Evolutionary conservation across 2,888 invertebrate species (phyloP).

Genomic region (Papilio gigon): DNA sequence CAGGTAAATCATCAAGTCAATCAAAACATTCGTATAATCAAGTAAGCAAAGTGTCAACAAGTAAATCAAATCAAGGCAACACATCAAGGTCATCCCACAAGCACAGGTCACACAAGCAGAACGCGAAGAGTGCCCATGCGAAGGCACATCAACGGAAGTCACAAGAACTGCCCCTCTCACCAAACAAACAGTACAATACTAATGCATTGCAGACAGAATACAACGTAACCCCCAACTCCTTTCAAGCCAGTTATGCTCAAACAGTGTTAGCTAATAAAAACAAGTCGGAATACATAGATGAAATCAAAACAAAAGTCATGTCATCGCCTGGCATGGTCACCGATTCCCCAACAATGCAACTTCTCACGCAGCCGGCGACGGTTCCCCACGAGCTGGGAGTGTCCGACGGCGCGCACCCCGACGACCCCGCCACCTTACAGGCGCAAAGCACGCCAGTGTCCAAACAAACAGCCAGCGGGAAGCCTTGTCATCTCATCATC

Average conservation of each 20-base stretch:
- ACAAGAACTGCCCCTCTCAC: slow-evolving; percentile 61
- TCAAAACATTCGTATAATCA: slow-evolving; percentile 80
- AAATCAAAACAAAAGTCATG: slow-evolving; percentile 64
- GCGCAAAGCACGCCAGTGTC: slow-evolving; percentile 61
- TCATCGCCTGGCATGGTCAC: slow-evolving; percentile 64
- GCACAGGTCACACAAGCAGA: slow-evolving; percentile 61
- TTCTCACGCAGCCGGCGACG: slow-evolving; percentile 68
- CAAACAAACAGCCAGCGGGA: slow-evolving; percentile 61
- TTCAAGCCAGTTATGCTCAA: slow-evolving; percentile 78
- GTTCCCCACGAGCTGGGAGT: slow-evolving; percentile 67
- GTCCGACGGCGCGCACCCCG: slow-evolving; percentile 62
- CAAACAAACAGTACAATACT: slow-evolving; percentile 63
- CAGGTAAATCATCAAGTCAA: slow-evolving; percentile 78
- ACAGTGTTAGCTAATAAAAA: slow-evolving; percentile 67
- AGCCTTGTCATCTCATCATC: slow-evolving; percentile 72
- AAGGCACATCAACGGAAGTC: slow-evolving; percentile 64
- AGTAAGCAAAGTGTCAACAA: slow-evolving; percentile 80
- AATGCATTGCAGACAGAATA: slow-evolving; percentile 65
- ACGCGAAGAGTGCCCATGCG: slow-evolving; percentile 43
- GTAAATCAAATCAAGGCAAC: slow-evolving; percentile 73
- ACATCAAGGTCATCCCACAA: slow-evolving; percentile 62
- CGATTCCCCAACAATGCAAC: slow-evolving; percentile 73
- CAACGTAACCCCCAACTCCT: slow-evolving; percentile 70
- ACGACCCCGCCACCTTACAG: slow-evolving; percentile 62
- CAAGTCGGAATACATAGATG: slow-evolving; percentile 68